Conservation (phyloP, 1,140 invertebrate genomes). For the Idris sp. region DNA sequence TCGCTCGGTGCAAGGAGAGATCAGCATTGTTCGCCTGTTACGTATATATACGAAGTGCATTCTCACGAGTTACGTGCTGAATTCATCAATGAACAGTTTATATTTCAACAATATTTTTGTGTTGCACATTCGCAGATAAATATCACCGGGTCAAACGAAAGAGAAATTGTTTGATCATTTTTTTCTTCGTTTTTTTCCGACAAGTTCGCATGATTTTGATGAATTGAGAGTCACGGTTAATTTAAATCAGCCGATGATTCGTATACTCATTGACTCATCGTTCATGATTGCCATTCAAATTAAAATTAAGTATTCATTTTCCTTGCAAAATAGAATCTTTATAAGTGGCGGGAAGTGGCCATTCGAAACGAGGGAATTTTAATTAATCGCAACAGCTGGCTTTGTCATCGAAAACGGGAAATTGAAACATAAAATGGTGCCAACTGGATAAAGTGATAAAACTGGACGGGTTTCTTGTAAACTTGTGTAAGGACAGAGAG, state of each 20-base stretch:
- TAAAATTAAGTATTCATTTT: too few species aligned
- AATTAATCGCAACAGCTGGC: not conserved
- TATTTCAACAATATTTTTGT: constrained; percentile 36
- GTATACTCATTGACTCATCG: constrained; percentile 7
- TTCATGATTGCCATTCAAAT: constrained; percentile 15
- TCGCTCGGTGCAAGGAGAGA: constrained; percentile 40
- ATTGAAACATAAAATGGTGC: constrained; percentile 23
- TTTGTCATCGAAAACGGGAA: constrained; percentile 22
- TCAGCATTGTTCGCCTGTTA: constrained; percentile 46
- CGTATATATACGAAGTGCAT: constrained; percentile 26
- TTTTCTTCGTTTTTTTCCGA: constrained; percentile 11
- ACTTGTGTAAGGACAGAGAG: constrained; percentile 23
- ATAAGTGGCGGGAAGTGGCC: too few species aligned
- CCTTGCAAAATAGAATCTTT: too few species aligned
- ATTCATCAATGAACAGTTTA: constrained; percentile 39
- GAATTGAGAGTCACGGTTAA: constrained; percentile 15
- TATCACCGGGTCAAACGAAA: constrained; percentile 35
- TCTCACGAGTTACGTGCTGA: constrained; percentile 36
- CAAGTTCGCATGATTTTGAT: constrained; percentile 1
- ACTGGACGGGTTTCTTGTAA: constrained; percentile 1
- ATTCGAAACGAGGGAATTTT: constrained; percentile 1
- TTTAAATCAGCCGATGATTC: constrained; percentile 11
- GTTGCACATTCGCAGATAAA: constrained; percentile 12
- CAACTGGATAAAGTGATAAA: constrained; percentile 38
- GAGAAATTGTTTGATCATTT: constrained; percentile 12